phyloP scores from a whole-genome alignment of 1,140 invertebrate genomes.

The Octopus sinensis region DNA sequence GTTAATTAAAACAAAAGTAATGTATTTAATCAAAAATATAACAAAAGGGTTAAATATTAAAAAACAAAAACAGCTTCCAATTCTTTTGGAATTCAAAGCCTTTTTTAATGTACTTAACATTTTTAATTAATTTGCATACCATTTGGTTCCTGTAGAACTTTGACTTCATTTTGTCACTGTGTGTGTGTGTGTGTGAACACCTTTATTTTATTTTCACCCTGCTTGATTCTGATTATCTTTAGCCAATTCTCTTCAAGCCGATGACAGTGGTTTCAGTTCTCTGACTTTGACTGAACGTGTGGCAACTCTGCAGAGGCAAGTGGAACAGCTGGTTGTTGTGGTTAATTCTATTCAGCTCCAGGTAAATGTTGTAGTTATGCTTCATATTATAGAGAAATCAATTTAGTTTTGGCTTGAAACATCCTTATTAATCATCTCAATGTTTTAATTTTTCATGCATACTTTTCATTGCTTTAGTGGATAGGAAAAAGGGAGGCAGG shows the following conservation, averaged over 20 bases:
- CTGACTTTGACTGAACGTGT: constrained; percentile 27
- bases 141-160: too few relatives aligned
- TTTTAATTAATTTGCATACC: too few relatives aligned
- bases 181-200: too few relatives aligned
- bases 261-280: constrained; percentile 18
- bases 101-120: too few relatives aligned
- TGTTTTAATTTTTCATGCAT: background rate
- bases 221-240: constrained; percentile 6
- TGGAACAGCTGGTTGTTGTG: constrained; percentile 29
- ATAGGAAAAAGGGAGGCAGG: too few relatives aligned
- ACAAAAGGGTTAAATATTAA: too few relatives aligned
- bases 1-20: too few relatives aligned
- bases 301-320: constrained; percentile 29
- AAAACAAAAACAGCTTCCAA: too few relatives aligned
- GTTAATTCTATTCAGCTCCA: constrained; percentile 33
- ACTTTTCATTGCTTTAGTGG: background rate
- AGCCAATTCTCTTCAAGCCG: constrained; percentile 17
- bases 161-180: too few relatives aligned
- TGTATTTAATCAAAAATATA: too few relatives aligned
- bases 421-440: background rate
- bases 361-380: constrained; percentile 19
- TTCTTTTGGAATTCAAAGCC: too few relatives aligned
- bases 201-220: too few relatives aligned
- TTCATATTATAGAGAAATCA: background rate
- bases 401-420: background rate